Evolutionary conservation across 2,797 vertebrate species (phyloP).

Genomic region (Vireo griseus): DNA sequence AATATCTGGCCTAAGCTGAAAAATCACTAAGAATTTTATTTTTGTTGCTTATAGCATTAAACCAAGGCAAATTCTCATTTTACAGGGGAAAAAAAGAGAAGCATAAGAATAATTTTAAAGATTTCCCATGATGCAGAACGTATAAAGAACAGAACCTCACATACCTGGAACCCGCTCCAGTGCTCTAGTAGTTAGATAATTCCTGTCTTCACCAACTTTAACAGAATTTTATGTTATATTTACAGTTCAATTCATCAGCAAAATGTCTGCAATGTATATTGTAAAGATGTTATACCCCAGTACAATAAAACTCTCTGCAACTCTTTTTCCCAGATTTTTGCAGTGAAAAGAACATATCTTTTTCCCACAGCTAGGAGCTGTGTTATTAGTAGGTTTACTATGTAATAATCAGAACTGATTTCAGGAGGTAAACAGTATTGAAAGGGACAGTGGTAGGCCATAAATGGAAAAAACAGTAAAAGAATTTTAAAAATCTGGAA

Average conservation of each 20-base stretch:
- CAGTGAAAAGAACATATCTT: not conserved
- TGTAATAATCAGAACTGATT: not conserved
- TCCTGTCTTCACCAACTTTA: not conserved
- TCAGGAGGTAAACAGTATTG: not conserved
- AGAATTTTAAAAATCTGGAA: not conserved
- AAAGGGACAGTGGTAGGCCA: not conserved
- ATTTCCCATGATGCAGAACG: not conserved
- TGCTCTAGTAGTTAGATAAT: not conserved
- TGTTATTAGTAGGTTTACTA: not conserved
- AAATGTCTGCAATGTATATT: not conserved
- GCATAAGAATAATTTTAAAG: not conserved
- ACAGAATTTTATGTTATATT: not conserved
- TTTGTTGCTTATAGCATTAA: not conserved
- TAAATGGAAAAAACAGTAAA: not conserved
- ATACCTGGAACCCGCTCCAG: not conserved
- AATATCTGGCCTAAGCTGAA: not conserved
- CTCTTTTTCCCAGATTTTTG: not conserved
- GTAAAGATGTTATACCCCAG: not conserved
- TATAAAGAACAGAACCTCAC: not conserved
- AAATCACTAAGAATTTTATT: not conserved
- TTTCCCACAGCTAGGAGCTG: not conserved
- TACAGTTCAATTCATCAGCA: not conserved
- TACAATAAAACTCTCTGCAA: not conserved
- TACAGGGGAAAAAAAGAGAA: not conserved
- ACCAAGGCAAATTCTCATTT: not conserved